Conservation (phyloP, 92 coral and sea anemone genomes). For the Nematostella vectensis region DNA sequence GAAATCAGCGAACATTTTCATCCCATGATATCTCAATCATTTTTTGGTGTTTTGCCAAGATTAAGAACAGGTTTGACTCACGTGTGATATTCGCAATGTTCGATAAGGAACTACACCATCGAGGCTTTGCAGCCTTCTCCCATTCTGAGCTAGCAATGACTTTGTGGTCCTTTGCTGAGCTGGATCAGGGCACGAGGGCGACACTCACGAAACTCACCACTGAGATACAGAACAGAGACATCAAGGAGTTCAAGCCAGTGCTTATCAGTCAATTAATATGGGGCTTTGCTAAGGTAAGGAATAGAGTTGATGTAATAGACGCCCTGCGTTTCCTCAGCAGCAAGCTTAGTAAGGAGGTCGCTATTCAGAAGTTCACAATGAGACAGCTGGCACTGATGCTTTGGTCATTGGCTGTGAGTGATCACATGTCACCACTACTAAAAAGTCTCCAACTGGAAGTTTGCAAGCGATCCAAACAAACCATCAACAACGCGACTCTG, state of each 20-base stretch:
- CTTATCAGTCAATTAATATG: constrained; percentile 15
- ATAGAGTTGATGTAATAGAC: constrained; percentile 8
- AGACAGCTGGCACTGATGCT: constrained; percentile 15
- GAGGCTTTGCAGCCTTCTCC: constrained; percentile 10
- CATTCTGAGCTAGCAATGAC: constrained; percentile 16
- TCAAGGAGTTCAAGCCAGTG: constrained; percentile 12
- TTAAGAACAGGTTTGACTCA: constrained; percentile 5
- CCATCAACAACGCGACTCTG: constrained; percentile 5
- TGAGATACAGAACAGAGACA: constrained; percentile 3
- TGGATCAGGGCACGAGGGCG: constrained; percentile 13
- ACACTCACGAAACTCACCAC: constrained; percentile 1
- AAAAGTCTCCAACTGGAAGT: not conserved
- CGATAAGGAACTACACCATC: constrained; percentile 21
- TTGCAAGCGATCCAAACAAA: not conserved
- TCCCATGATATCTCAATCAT: constrained; percentile 12
- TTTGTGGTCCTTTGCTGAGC: constrained; percentile 20
- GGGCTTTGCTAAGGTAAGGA: constrained; percentile 17
- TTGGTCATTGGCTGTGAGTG: constrained; percentile 21
- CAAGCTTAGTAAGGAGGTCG: not conserved
- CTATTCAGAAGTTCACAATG: constrained; percentile 2
- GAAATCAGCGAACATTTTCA: constrained; percentile 2
- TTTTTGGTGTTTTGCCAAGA: constrained; percentile 18
- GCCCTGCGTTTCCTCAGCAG: not conserved
- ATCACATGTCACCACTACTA: constrained; percentile 1
- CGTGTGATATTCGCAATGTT: constrained; percentile 9